Percentiles rank a stretch among this genome's conserved stretches.
Conservation (phyloP, 2,797 vertebrate species). For the Silurus aristotelis region DNA sequence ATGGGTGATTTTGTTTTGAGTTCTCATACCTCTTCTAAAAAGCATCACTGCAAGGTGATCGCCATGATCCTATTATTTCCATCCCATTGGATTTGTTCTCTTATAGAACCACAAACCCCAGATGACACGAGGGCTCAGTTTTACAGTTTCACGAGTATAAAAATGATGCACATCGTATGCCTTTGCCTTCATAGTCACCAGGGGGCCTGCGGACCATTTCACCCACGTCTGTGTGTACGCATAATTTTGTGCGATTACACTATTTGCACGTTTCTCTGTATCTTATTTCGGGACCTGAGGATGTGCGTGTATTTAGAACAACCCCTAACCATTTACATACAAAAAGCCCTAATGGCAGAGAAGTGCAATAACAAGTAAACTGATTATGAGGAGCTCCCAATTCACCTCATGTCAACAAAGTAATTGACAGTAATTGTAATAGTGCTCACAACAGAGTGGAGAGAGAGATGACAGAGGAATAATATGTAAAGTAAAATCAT, state of each 20-base stretch:
- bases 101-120: not conserved
- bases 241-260: not conserved
- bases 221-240: not conserved
- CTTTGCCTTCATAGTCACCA: not conserved
- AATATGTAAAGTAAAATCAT: conserved; percentile 7
- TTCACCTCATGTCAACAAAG: not conserved
- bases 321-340: not conserved
- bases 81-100: not conserved
- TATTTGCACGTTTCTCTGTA: not conserved
- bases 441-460: not conserved
- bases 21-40: not conserved
- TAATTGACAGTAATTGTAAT: not conserved
- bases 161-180: not conserved
- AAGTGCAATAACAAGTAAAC: not conserved
- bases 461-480: not conserved
- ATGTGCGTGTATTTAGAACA: not conserved
- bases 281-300: not conserved
- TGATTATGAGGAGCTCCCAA: not conserved
- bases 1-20: not conserved
- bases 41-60: not conserved
- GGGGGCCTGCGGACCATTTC: not conserved
- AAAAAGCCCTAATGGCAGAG: not conserved
- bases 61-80: not conserved
- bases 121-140: not conserved
- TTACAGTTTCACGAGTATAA: not conserved